phyloP scores from a whole-genome alignment of 2,113 vertebrate species.

The Gavia stellata region DNA sequence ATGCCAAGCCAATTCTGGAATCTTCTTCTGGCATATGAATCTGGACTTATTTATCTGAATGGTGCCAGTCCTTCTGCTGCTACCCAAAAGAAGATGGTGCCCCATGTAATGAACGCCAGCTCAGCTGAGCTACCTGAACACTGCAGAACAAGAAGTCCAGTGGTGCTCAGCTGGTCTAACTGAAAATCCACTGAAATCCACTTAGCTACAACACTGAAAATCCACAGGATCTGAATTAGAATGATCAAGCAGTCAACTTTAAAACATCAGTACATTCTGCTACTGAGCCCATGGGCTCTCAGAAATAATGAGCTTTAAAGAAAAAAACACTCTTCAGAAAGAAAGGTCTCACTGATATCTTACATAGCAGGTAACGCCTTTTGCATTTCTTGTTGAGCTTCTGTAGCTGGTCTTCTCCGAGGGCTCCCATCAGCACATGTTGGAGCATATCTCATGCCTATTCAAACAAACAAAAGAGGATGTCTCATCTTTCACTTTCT shows the following conservation, averaged over 20 bases:
- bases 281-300: not conserved
- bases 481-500: slow-evolving; percentile 28
- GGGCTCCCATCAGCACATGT: not conserved
- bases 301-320: not conserved
- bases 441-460: slow-evolving; percentile 31
- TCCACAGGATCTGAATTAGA: not conserved
- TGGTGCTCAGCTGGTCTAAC: not conserved
- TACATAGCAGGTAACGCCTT: not conserved
- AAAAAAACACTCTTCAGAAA: not conserved
- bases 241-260: not conserved
- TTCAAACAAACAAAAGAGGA: slow-evolving; percentile 40
- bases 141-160: not conserved
- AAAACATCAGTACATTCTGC: not conserved
- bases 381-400: slow-evolving; percentile 8
- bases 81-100: not conserved
- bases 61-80: not conserved
- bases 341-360: not conserved
- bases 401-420: not conserved
- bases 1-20: not conserved
- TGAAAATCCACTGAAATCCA: not conserved
- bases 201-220: not conserved
- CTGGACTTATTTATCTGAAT: not conserved
- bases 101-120: not conserved
- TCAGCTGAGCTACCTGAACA: not conserved
- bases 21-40: rapidly evolving